Conservation (phyloP, 1,140 invertebrate genomes). For the Atta colombica region DNA sequence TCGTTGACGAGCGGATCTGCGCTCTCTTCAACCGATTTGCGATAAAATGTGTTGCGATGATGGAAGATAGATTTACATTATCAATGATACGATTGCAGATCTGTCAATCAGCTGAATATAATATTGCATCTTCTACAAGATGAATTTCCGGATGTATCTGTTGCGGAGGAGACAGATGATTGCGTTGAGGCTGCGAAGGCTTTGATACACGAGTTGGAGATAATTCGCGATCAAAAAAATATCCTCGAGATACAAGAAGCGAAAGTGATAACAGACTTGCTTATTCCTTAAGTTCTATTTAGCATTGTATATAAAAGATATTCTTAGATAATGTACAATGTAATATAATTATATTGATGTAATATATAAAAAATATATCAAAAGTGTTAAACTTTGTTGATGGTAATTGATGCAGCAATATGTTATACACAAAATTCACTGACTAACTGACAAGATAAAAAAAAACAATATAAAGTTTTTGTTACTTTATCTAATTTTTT, state of each 20-base stretch:
- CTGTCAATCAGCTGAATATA: slow-evolving; percentile 76
- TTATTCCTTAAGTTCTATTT: slow-evolving; percentile 76
- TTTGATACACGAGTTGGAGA: slow-evolving; percentile 78
- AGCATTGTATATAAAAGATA: not conserved
- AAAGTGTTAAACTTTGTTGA: not conserved
- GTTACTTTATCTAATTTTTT: not conserved
- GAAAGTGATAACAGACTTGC: slow-evolving; percentile 79
- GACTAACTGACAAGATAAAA: not conserved
- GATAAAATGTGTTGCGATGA: not conserved
- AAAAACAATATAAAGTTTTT: not conserved
- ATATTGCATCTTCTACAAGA: slow-evolving; percentile 74
- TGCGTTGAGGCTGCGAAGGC: slow-evolving; percentile 71
- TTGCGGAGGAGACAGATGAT: slow-evolving; percentile 69
- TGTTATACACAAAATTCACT: not conserved
- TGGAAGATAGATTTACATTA: slow-evolving; percentile 9
- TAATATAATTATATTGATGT: slow-evolving; percentile 6
- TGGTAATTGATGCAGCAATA: not conserved
- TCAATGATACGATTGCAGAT: slow-evolving; percentile 64
- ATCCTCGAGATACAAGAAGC: slow-evolving; percentile 76
- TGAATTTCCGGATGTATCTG: slow-evolving; percentile 73
- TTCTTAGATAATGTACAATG: not conserved
- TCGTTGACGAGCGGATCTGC: not conserved
- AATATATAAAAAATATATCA: not conserved
- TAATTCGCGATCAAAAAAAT: slow-evolving; percentile 74
- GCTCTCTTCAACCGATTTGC: not conserved